phyloP scores from a whole-genome alignment of 1,140 invertebrate genomes.

The Macrostomum lignano region DNA sequence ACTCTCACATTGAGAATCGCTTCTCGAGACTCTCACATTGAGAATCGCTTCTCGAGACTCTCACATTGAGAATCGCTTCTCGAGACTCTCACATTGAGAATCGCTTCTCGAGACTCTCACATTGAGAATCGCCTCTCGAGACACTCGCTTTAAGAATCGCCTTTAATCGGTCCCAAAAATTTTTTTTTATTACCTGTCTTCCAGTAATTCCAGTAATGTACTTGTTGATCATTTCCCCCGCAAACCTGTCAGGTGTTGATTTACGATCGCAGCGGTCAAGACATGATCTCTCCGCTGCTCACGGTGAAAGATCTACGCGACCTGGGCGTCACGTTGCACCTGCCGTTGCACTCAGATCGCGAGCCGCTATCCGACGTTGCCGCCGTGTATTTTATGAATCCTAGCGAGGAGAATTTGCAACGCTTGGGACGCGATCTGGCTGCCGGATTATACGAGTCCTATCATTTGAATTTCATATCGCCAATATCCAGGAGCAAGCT shows the following conservation, averaged over 20 bases:
- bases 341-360: slow-evolving; percentile 62
- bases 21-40: no score
- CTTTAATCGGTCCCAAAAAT: no score
- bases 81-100: no score
- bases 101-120: no score
- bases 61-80: no score
- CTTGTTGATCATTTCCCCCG: no score
- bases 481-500: slow-evolving; percentile 70
- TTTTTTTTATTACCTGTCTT: no score
- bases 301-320: slow-evolving; percentile 79
- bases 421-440: slow-evolving; percentile 36
- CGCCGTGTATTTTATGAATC: slow-evolving; percentile 85
- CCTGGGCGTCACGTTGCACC: slow-evolving; percentile 75
- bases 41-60: no score
- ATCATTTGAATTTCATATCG: slow-evolving; percentile 88
- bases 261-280: slow-evolving; percentile 76
- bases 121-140: no score
- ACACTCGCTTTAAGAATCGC: no score
- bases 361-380: slow-evolving; percentile 90
- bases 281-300: slow-evolving; percentile 84
- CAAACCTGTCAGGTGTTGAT: slow-evolving; percentile 51
- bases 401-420: slow-evolving; percentile 80
- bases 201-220: no score
- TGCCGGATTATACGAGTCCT: slow-evolving; percentile 66
- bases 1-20: no score